A percentile compares a stretch with the other conserved stretches of the same genome.
phyloP scores from a whole-genome alignment of 2,113 vertebrate genomes.

The Hemichromis elongatus region DNA sequence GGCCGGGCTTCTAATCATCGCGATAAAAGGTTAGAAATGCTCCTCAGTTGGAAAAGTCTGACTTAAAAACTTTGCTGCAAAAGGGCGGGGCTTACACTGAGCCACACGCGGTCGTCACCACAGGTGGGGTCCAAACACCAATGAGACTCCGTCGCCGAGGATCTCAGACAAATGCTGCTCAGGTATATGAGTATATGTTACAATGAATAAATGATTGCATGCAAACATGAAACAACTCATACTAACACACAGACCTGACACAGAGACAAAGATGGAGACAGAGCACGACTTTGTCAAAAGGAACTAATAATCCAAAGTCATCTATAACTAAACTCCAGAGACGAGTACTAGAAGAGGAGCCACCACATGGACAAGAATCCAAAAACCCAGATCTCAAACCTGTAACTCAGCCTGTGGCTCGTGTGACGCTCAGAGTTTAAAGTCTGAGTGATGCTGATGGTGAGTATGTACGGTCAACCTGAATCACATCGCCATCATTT shows the following conservation, averaged over 20 bases:
- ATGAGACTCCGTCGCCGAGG: neutral
- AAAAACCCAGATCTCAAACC: neutral
- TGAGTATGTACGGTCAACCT: rapidly evolving
- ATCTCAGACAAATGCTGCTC: no score
- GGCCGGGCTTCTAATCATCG: neutral
- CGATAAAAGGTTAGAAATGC: neutral
- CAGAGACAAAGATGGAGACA: neutral
- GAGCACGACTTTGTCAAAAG: neutral
- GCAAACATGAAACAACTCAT: neutral
- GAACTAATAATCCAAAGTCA: neutral
- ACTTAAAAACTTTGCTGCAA: neutral
- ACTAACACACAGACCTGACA: neutral
- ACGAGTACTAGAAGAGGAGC: no score
- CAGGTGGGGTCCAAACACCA: neutral
- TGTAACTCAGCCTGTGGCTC: rapidly evolving
- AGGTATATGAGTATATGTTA: no score
- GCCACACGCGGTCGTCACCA: neutral
- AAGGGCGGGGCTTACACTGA: neutral
- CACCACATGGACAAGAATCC: no score
- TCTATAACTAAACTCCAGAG: neutral
- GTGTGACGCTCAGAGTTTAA: neutral
- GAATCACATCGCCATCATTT: neutral
- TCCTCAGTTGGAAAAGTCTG: neutral
- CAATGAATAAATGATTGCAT: no score
- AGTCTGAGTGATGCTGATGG: neutral